Conservation (phyloP, 2,888 invertebrate species). For the Rhagonycha lutea region DNA sequence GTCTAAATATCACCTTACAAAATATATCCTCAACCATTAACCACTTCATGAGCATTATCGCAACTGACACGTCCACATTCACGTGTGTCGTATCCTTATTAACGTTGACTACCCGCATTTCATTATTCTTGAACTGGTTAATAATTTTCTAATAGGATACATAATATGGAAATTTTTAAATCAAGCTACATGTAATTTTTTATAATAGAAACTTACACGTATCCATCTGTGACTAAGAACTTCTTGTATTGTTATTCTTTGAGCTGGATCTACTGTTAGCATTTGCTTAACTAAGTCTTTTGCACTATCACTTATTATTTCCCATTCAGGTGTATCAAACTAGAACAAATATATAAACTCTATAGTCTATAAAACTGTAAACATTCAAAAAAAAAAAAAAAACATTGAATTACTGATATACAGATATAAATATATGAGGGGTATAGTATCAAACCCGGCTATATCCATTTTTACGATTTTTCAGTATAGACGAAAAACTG, state of each 20-base stretch:
- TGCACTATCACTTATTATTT: conserved; percentile 89
- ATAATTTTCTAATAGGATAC: background rate
- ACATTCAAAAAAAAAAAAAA: too few relatives aligned
- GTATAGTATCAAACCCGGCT: too few relatives aligned
- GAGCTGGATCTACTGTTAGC: conserved; percentile 89
- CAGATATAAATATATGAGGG: too few relatives aligned
- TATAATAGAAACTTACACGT: conserved; percentile 65
- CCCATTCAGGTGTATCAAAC: conserved; percentile 91
- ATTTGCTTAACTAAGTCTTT: conserved; percentile 94
- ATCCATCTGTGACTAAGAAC: conserved; percentile 97
- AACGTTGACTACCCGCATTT: background rate
- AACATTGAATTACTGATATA: too few relatives aligned
- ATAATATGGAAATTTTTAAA: background rate
- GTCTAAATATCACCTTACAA: too few relatives aligned
- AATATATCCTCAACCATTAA: too few relatives aligned
- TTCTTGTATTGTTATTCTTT: conserved; percentile 92
- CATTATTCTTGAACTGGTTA: background rate
- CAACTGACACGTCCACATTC: too few relatives aligned
- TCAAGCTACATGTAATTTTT: background rate
- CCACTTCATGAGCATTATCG: too few relatives aligned
- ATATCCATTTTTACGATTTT: too few relatives aligned
- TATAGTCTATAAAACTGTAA: background rate
- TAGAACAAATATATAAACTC: conserved; percentile 47
- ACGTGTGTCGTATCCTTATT: too few relatives aligned
- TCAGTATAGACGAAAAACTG: too few relatives aligned